These are phyloP conservation scores for Thyatira batis DNA, from an alignment of 2,888 invertebrate species.

Conservation along the genomic window DNA sequence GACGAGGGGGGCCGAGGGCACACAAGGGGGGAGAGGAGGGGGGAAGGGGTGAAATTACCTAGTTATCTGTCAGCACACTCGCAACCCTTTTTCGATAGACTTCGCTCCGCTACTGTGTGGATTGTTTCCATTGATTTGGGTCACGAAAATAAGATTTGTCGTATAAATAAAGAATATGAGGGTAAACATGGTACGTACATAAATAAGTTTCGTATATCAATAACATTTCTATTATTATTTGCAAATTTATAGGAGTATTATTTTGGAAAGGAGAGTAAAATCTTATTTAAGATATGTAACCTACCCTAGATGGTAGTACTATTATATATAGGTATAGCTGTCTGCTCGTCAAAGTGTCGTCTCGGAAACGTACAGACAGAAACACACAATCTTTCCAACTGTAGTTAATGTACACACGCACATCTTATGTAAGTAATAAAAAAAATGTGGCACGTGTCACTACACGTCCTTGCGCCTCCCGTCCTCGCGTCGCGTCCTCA, in stretches of 20 bases:
- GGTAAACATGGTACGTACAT: too few relatives aligned
- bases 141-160: neutral
- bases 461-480: neutral
- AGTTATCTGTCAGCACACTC: slow-evolving; percentile 9
- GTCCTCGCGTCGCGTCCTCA: neutral
- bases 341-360: too few relatives aligned
- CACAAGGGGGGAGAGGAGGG: neutral
- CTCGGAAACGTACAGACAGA: too few relatives aligned
- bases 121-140: neutral
- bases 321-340: too few relatives aligned
- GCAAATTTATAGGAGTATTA: too few relatives aligned
- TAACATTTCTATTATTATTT: too few relatives aligned
- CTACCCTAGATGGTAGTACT: too few relatives aligned
- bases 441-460: neutral
- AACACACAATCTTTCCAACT: too few relatives aligned
- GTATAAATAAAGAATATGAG: too few relatives aligned
- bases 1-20: neutral
- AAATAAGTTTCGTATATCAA: too few relatives aligned
- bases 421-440: neutral
- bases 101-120: neutral
- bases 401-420: neutral
- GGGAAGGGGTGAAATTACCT: neutral
- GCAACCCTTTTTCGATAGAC: slow-evolving; percentile 7
- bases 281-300: too few relatives aligned
- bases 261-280: too few relatives aligned